A percentile compares a stretch with the other conserved stretches of the same genome.
phyloP scores from a whole-genome alignment of 2,113 vertebrate species.

The Aptenodytes forsteri region DNA sequence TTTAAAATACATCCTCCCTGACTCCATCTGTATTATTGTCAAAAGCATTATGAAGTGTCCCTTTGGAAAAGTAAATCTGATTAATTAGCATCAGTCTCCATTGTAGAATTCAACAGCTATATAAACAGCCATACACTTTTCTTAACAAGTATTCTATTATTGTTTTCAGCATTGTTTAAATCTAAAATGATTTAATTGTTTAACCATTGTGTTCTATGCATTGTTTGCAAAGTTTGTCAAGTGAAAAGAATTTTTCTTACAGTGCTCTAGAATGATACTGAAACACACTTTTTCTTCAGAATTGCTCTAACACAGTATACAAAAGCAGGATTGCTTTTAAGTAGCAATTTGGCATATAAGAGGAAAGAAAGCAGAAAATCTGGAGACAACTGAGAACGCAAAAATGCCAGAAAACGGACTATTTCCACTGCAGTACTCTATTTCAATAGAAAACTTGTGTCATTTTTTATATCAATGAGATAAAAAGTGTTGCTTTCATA shows the following conservation, averaged over 20 bases:
- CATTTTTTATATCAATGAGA: not conserved
- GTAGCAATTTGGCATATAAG: not conserved
- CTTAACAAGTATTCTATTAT: slow-evolving; percentile 16
- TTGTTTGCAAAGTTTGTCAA: not conserved
- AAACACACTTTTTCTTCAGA: not conserved
- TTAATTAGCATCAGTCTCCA: slow-evolving; percentile 35
- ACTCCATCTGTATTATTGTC: slow-evolving; percentile 29
- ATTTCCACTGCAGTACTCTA: not conserved
- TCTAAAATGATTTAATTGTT: not conserved
- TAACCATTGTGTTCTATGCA: not conserved
- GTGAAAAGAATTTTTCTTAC: not conserved
- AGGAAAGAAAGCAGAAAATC: not conserved
- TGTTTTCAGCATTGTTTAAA: slow-evolving; percentile 4
- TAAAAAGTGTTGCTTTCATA: not conserved
- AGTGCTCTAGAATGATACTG: not conserved
- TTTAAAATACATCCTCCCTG: slow-evolving; percentile 59
- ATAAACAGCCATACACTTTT: slow-evolving; percentile 47
- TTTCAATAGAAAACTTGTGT: not conserved
- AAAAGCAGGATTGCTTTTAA: not conserved
- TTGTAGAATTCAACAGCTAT: slow-evolving; percentile 37
- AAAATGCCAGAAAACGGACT: not conserved
- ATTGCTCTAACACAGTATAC: not conserved
- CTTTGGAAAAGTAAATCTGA: slow-evolving; percentile 68
- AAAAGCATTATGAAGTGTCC: slow-evolving; percentile 52
- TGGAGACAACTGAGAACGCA: not conserved